A percentile compares a stretch with the other conserved stretches of the same genome.
These are phyloP conservation scores for Cisticola juncidis DNA, from an alignment of 2,113 vertebrate genomes.

Conservation along the genomic window DNA sequence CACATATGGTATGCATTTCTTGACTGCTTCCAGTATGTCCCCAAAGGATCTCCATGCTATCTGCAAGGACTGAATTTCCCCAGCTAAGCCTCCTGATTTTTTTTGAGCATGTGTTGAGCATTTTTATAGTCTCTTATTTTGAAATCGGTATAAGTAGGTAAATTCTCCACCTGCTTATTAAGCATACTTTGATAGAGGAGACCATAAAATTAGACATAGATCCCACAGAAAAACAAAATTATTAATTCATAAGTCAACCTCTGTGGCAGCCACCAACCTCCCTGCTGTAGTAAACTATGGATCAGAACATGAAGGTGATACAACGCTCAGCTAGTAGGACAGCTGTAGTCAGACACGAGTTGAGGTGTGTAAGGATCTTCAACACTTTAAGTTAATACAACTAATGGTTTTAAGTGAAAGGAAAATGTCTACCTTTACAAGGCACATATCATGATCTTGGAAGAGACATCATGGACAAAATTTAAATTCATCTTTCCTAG, in stretches of 20 bases:
- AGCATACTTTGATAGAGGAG: neutral
- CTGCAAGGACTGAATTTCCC: neutral
- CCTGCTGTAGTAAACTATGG: neutral
- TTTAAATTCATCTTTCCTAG: neutral
- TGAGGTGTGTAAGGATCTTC: neutral
- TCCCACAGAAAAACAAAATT: neutral
- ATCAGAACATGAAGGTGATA: neutral
- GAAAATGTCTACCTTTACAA: neutral
- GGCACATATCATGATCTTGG: neutral
- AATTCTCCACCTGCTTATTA: neutral
- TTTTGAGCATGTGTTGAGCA: neutral
- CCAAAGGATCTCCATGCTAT: neutral
- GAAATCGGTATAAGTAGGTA: neutral
- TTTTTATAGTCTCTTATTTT: neutral
- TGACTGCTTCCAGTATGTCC: neutral
- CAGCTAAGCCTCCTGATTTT: neutral
- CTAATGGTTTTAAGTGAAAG: neutral
- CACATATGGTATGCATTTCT: neutral
- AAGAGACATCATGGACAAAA: neutral
- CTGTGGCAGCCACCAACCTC: neutral
- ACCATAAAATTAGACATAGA: neutral
- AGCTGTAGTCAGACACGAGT: neutral
- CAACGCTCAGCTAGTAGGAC: neutral
- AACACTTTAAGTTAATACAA: neutral
- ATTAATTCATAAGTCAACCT: neutral